Evolutionary conservation across 2,113 vertebrate genomes (phyloP), one percentile per base, ranked within the genome.

Genomic region (Microcebus murinus): DNA sequence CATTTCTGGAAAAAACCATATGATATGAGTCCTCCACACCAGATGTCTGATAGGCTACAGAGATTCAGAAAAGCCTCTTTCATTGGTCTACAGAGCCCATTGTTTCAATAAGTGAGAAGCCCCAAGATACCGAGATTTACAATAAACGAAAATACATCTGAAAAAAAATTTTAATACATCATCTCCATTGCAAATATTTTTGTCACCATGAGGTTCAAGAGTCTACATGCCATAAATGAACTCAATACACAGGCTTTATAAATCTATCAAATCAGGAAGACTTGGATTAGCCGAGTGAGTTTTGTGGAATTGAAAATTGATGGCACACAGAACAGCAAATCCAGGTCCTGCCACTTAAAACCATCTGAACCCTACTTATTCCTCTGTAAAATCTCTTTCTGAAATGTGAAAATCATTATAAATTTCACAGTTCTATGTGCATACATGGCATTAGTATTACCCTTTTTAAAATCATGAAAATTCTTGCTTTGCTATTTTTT

Each of bases 261-360:
- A 90, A 36, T 63, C 71, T 23, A 67, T 34, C 70, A 79, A 67
- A 61, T 90, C 45, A 42, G 20, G 23, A 95, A 94, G 45, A 71
- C 8, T 86, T 77, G 67, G 42, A 74, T 18, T 83, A 50, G 29
- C 21, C 61, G n/a, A 81, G 21, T 81, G 52, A 90, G 21, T 65
- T 87, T 85, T 90, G 55, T 57, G 85, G 48, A 70, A 61, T 65
- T 17, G 31, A 65, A 42, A 93, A 71, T 12, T 1, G 57, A 34
- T 77, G n/a, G 67, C 88, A 90, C 45, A 23, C 31, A 95, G n/a
- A 87, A 76, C 10, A 90, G 23, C 52, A 96, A 96, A 90, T 70
- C 34, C 7, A 76, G 25, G 45, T 70, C 50, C 27, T 95, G 42
- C 36, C 80, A 81, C 68, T 91, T 87, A 95, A 61, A 61, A 25